phyloP scores from a whole-genome alignment of 2,888 invertebrate genomes.

The Teleiodes luculella region DNA sequence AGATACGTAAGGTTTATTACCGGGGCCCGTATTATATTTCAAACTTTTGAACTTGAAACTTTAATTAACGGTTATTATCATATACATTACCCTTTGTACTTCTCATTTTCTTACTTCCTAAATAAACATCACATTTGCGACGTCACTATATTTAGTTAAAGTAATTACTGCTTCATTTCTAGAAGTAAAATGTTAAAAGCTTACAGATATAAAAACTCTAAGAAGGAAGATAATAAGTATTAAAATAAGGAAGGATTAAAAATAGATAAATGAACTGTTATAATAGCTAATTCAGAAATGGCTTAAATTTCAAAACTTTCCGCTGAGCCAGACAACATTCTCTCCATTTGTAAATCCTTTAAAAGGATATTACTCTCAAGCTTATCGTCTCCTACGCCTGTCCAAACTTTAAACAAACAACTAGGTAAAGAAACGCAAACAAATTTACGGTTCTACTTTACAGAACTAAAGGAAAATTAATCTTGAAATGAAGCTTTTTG shows the following conservation, averaged over 20 bases:
- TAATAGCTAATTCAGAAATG: neutral
- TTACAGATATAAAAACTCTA: too few species aligned
- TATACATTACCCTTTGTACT: constrained; percentile 36
- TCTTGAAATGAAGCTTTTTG: constrained; percentile 12
- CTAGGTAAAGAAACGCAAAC: constrained; percentile 55
- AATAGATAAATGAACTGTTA: too few species aligned
- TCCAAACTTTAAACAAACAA: constrained; percentile 56
- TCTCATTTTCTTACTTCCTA: neutral
- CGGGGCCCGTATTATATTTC: constrained; percentile 54
- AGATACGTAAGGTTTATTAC: constrained; percentile 61
- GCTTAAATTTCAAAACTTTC: neutral
- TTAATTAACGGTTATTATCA: constrained; percentile 50
- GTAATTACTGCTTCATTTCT: too few species aligned
- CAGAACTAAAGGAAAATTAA: constrained; percentile 38
- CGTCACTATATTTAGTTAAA: too few species aligned
- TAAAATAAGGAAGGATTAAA: too few species aligned
- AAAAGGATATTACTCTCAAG: constrained; percentile 44
- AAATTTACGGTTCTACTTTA: constrained; percentile 49
- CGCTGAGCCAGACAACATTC: neutral
- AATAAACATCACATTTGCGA: neutral
- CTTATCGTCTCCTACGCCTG: constrained; percentile 50
- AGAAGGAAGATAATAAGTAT: too few species aligned
- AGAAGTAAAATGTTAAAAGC: too few species aligned
- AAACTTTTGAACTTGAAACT: constrained; percentile 50
- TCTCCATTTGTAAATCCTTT: constrained; percentile 1